A percentile compares a stretch with the other conserved stretches of the same genome.
Evolutionary conservation across 2,888 invertebrate species (phyloP).

Genomic region (Adineta ricciae): DNA sequence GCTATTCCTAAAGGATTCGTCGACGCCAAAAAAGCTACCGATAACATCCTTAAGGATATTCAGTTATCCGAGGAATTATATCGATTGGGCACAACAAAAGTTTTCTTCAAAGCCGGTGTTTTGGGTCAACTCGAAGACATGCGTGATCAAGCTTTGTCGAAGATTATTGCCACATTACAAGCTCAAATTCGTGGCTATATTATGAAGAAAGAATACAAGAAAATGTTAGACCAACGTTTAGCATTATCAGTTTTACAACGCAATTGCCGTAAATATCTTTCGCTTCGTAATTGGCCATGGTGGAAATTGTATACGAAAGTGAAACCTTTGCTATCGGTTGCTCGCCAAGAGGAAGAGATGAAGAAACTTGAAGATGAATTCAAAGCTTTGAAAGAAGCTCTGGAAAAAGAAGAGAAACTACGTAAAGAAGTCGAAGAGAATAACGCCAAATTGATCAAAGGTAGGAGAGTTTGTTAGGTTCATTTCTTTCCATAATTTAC

Average conservation of each 20-base stretch:
- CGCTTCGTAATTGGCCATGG: constrained; percentile 98
- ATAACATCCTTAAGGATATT: constrained; percentile 50
- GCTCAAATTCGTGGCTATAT: constrained; percentile 81
- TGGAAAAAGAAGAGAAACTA: constrained; percentile 85
- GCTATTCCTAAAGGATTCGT: constrained; percentile 54
- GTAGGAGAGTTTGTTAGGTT: too few relatives aligned
- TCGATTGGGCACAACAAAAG: constrained; percentile 97
- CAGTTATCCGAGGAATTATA: constrained; percentile 83
- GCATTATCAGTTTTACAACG: constrained; percentile 85
- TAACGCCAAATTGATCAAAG: constrained; percentile 66
- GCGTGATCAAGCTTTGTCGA: constrained; percentile 91
- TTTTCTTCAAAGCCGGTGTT: constrained; percentile 99
- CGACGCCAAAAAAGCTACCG: constrained; percentile 61
- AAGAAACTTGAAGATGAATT: constrained; percentile 90
- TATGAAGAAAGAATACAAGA: constrained; percentile 71
- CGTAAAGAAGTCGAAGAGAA: constrained; percentile 90
- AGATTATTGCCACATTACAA: constrained; percentile 83
- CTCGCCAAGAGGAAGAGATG: constrained; percentile 96
- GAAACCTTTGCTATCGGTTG: constrained; percentile 97
- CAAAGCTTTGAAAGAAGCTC: constrained; percentile 80
- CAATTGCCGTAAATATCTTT: constrained; percentile 97
- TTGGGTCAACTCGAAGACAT: constrained; percentile 99
- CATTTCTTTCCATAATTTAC: too few relatives aligned
- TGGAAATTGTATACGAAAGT: constrained; percentile 98
- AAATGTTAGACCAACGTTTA: constrained; percentile 87